Evolutionary conservation across 1,140 invertebrate genomes (phyloP), one percentile per base, ranked within the genome.

Genomic region (Zaprionus nigranus): DNA sequence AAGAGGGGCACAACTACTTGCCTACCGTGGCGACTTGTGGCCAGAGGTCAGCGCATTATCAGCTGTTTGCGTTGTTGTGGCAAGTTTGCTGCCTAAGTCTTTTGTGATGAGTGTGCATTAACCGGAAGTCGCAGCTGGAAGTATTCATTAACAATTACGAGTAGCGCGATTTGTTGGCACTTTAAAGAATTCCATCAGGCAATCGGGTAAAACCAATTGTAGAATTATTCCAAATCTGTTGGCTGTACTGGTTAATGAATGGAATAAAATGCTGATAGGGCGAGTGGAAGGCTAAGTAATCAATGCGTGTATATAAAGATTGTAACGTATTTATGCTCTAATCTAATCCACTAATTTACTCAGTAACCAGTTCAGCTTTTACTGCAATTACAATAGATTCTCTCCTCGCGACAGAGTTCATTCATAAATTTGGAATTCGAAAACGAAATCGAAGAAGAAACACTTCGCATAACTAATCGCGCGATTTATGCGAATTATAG

Each of bases 1-100:
- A 20, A 6, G 49, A 40, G 26, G 12, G 49, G 53, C n/a, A 20
- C 15, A 20, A 20, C 53, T 26, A 26, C n/a, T 49, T 60, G 12
- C 26, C 68, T 58, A 38, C 38, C 26, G 28, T 20, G 65, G 67
- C 56, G 56, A 28, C 43, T 17, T 17, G 6, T 17, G 40, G 40
- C n/a, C 67, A 88, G 72, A 87, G 81, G 84, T 84, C 81, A 73
- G 58, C 57, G 61, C 22, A 53, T 58, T 43, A 56, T 49, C 22
- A 76, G 69, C 54, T 40, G 40, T 66, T 58, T 51, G 56, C n/a
- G 59, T 17, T 40, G 46, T 11, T 9, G 46, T 53, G 61, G 43
- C 78, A 75, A 90, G 85, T 88, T 88, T 67, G 85, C 75, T 90
- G 81, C 79, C 66, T 81, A 90, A 88, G 79, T 88, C 85, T 85